Conservation (phyloP, 2,888 invertebrate species). For the Torymus auratus region DNA sequence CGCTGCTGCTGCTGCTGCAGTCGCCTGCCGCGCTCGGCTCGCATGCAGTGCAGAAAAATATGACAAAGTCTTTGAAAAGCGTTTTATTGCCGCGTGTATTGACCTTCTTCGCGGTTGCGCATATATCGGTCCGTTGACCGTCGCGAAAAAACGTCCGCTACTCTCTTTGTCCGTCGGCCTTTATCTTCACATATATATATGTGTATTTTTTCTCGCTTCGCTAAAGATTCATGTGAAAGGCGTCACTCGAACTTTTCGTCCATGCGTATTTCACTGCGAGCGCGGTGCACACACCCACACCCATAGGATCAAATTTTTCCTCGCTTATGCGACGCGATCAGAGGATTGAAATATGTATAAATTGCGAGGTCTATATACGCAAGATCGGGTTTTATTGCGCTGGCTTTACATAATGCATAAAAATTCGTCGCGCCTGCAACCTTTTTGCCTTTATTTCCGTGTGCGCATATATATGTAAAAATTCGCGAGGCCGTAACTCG, state of each 20-base stretch:
- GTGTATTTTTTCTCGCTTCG: constrained; percentile 30
- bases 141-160: constrained; percentile 27
- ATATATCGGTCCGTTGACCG: constrained; percentile 52
- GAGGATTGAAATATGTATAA: constrained; percentile 44
- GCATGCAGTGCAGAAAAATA: background rate
- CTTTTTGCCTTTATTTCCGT: background rate
- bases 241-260: constrained; percentile 56
- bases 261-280: constrained; percentile 54
- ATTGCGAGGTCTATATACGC: constrained; percentile 45
- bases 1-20: no score
- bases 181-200: constrained; percentile 1
- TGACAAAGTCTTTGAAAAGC: constrained; percentile 33
- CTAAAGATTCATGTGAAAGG: constrained; percentile 55
- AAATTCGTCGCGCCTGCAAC: constrained; percentile 22
- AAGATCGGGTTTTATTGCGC: constrained; percentile 41
- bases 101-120: constrained; percentile 46
- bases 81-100: constrained; percentile 50
- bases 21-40: no score
- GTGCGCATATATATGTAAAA: background rate
- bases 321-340: background rate
- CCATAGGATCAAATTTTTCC: background rate
- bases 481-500: no score
- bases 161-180: constrained; percentile 26
- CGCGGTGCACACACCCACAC: constrained; percentile 24
- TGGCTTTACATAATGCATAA: constrained; percentile 52